Conservation (phyloP, 2,113 vertebrate species). For the Cyanocitta stelleri region DNA sequence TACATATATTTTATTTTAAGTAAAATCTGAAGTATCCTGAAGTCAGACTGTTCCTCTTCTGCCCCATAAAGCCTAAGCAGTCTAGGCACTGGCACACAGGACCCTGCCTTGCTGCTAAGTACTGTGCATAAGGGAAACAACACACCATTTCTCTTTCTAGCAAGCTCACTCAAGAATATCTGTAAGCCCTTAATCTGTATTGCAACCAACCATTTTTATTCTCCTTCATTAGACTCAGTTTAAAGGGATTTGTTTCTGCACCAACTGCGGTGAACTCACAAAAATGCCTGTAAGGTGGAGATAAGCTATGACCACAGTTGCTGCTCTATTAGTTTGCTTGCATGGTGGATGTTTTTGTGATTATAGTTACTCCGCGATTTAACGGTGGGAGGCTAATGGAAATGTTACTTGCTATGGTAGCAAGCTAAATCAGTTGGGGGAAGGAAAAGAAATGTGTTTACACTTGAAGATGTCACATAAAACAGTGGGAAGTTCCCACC, state of each 20-base stretch:
- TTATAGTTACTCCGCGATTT: constrained; percentile 74
- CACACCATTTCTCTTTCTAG: neutral
- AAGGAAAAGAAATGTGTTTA: constrained; percentile 79
- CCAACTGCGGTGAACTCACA: constrained; percentile 5
- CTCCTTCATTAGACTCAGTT: constrained; percentile 37
- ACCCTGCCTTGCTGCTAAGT: neutral
- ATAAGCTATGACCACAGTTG: constrained; percentile 64
- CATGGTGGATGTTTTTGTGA: constrained; percentile 66
- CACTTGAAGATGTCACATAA: constrained; percentile 76
- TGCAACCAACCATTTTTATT: neutral
- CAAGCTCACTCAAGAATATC: neutral
- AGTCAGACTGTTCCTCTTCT: neutral
- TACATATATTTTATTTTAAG: neutral
- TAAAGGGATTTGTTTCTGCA: constrained; percentile 53
- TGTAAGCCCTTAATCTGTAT: neutral
- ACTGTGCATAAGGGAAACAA: neutral
- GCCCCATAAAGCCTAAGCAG: neutral
- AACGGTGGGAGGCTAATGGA: constrained; percentile 81
- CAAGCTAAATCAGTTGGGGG: constrained; percentile 67
- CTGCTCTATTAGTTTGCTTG: constrained; percentile 70
- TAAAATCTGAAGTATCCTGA: neutral
- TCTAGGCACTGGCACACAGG: neutral
- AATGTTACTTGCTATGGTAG: constrained; percentile 67
- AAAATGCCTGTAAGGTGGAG: constrained; percentile 44
- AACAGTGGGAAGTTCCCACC: constrained; percentile 70